Base-by-base conservation (phyloP, 2,797 vertebrate species). In the Oreortyx pictus region DNA sequence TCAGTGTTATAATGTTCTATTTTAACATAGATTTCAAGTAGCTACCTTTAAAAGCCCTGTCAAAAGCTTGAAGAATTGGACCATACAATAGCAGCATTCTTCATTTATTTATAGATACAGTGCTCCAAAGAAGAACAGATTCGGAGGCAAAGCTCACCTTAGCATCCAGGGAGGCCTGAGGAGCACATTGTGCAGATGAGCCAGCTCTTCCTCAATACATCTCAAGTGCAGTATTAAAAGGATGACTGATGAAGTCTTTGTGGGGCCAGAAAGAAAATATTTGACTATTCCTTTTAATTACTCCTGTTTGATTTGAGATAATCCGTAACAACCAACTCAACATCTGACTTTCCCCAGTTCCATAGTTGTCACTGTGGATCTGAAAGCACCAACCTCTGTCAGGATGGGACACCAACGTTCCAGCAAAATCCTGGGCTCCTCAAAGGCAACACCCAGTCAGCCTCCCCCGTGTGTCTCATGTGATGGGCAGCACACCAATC, bases 41-140 rank as follows among this genome's bases (percentile, higher is more conserved):
- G 49, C 54, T 94, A 67, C 46, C 81, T 76, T 74, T 77, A 74
- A 92, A 94, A 94, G 59, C 56, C 31, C 37, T 82, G 27, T 76
- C 64, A 70, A 84, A 88, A 77, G 44, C 64, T 67, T 67, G 72
- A 90, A 67, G 74, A 90, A 64, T 43, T 65, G 78, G 57, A 89
- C 81, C 71, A 84, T 57, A 73, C 52, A 90, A 88, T 52, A 82
- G 74, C 89, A 90, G 82, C 54, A 73, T 73, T 74, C 56, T 81
- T 85, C 15, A 14, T 83, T 79, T 20, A 71, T 76, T 81, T 62
- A 47, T 11, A 47, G 56, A 86, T 24, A 20, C 43, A 77, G 83
- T 57, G 44, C 44, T 86, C 64, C 27, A 23, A 52, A 78, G 44
- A 15, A 82, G 37, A 91, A 62, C 17, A 57, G 29, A n/a, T 37